Evolutionary conservation across 2,113 vertebrate species (phyloP).

Genomic region (Benitochromis conjunctus): DNA sequence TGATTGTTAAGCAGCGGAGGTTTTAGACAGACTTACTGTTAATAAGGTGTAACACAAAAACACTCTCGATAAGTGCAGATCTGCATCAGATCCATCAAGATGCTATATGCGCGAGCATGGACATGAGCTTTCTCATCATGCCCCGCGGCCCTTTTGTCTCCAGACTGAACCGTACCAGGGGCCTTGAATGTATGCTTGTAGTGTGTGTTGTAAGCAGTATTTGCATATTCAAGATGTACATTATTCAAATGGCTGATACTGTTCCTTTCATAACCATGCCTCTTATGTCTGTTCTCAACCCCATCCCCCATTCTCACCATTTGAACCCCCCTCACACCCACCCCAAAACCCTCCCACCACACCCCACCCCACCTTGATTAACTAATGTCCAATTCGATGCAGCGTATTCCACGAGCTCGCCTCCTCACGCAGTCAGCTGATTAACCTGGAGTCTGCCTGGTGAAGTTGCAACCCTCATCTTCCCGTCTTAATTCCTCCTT

Average conservation of each 20-base stretch:
- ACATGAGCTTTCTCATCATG: slow-evolving; percentile 40
- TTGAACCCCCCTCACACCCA: slow-evolving; percentile 1
- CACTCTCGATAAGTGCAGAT: slow-evolving; percentile 37
- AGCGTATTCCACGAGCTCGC: slow-evolving; percentile 74
- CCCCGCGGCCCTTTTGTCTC: slow-evolving; percentile 59
- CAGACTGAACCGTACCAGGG: slow-evolving; percentile 51
- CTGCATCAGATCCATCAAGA: slow-evolving; percentile 39
- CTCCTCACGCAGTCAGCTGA: slow-evolving; percentile 95
- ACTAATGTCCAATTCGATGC: slow-evolving; percentile 73
- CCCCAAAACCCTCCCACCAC: neutral
- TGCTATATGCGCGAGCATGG: slow-evolving; percentile 30
- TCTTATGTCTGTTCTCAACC: slow-evolving; percentile 63
- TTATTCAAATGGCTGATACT: slow-evolving; percentile 74
- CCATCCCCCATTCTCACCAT: slow-evolving; percentile 64
- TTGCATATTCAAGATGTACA: slow-evolving; percentile 79
- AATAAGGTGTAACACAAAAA: slow-evolving; percentile 42
- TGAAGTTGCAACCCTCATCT: slow-evolving; percentile 48
- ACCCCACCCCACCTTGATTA: slow-evolving; percentile 54
- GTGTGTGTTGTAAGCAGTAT: slow-evolving; percentile 63
- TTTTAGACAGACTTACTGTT: slow-evolving; percentile 59
- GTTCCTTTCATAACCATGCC: slow-evolving; percentile 66
- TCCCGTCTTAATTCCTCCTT: slow-evolving; percentile 37
- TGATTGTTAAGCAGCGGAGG: slow-evolving; percentile 35
- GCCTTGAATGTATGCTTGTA: slow-evolving; percentile 53
- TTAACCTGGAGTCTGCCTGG: slow-evolving; percentile 79